phyloP scores from a whole-genome alignment of 2,888 invertebrate species.

The Nysson spinosus region DNA sequence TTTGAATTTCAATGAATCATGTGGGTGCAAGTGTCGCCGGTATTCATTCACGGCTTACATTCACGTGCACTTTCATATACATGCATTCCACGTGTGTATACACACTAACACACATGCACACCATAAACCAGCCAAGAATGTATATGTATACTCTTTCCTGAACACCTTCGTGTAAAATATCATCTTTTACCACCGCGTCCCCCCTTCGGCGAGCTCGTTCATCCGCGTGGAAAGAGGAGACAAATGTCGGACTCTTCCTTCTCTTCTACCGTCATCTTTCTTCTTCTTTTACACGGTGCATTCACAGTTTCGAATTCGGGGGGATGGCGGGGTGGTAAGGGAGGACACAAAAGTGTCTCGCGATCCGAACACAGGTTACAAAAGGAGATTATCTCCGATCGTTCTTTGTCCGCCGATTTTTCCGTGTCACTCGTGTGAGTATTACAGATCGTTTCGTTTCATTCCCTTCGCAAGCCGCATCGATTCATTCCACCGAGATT shows the following conservation, averaged over 20 bases:
- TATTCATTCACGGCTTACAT: conserved; percentile 59
- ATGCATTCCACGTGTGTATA: background rate
- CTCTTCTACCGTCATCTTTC: conserved; percentile 19
- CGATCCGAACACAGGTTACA: conserved; percentile 41
- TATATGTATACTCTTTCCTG: no score
- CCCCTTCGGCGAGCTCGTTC: conserved; percentile 13
- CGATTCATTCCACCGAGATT: conserved; percentile 9
- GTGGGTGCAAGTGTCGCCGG: conserved; percentile 72
- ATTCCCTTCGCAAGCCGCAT: conserved; percentile 3
- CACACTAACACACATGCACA: no score
- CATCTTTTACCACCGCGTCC: conserved; percentile 9
- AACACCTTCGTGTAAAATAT: conserved; percentile 46
- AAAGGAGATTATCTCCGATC: conserved; percentile 66
- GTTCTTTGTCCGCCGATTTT: conserved; percentile 58
- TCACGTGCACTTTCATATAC: background rate
- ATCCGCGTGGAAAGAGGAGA: conserved; percentile 47
- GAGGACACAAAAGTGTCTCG: conserved; percentile 48
- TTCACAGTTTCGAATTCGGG: conserved; percentile 29
- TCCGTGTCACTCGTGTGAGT: conserved; percentile 46
- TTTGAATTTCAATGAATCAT: conserved; percentile 76
- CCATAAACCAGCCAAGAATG: no score
- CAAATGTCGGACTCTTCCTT: conserved; percentile 47
- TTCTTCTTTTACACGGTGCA: conserved; percentile 5
- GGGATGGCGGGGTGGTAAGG: background rate
- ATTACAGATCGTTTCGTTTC: conserved; percentile 36